Evolutionary conservation across 1,140 invertebrate species (phyloP).

Genomic region (Melanaphis sacchari): DNA sequence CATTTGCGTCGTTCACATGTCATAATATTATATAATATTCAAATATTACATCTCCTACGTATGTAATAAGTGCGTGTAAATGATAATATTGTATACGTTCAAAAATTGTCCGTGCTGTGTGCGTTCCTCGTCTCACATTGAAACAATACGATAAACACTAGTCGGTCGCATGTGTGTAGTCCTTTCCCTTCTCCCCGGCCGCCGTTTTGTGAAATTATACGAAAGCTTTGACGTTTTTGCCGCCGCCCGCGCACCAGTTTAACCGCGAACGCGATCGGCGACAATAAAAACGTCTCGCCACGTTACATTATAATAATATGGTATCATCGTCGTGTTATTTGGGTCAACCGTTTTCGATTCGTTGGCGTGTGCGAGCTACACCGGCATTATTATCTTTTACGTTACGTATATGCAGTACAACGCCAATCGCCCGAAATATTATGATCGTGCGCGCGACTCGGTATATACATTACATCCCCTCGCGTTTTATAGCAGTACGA

Average conservation of each 20-base stretch:
- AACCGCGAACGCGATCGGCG: neutral
- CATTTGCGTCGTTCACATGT: neutral
- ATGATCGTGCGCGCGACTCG: neutral
- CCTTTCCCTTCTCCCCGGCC: neutral
- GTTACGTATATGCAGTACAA: neutral
- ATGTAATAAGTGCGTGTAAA: neutral
- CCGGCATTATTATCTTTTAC: neutral
- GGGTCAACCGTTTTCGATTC: neutral
- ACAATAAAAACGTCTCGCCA: neutral
- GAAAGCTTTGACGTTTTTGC: neutral
- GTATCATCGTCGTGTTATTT: neutral
- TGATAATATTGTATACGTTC: neutral
- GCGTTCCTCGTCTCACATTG: neutral
- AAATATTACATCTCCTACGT: neutral
- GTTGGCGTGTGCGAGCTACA: neutral
- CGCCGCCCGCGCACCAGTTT: neutral
- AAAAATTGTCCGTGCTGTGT: too few species aligned
- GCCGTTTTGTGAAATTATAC: neutral
- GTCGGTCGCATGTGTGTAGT: neutral
- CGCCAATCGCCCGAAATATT: neutral
- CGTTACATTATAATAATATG: neutral
- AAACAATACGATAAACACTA: neutral
- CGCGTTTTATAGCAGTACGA: neutral
- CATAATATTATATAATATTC: neutral
- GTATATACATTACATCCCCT: neutral